phyloP scores from a whole-genome alignment of 2,888 invertebrate species.

The Brachycybe producta region DNA sequence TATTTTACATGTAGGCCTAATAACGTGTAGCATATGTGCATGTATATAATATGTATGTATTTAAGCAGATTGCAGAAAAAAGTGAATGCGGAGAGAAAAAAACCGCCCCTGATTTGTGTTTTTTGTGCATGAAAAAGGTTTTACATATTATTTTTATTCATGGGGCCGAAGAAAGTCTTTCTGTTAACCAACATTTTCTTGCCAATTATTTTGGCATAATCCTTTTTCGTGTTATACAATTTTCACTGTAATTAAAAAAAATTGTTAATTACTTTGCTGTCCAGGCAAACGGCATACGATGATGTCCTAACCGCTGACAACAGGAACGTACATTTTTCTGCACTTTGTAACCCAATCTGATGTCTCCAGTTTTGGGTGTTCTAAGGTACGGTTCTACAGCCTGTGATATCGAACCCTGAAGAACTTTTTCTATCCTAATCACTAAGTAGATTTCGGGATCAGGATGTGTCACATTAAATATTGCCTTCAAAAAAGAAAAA shows the following conservation, averaged over 20 bases:
- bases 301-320: slow-evolving; percentile 70
- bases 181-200: no score
- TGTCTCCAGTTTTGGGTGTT: slow-evolving; percentile 52
- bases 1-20: no score
- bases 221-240: no score
- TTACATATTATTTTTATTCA: no score
- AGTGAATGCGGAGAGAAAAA: no score
- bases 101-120: neutral
- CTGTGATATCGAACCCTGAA: slow-evolving; percentile 67
- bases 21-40: no score
- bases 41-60: no score
- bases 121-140: slow-evolving; percentile 3
- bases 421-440: slow-evolving; percentile 82
- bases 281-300: slow-evolving; percentile 97
- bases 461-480: slow-evolving; percentile 74
- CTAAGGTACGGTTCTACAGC: slow-evolving; percentile 76
- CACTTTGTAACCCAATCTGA: slow-evolving; percentile 61
- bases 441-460: slow-evolving; percentile 84
- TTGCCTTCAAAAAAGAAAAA: slow-evolving; percentile 46
- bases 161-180: no score
- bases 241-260: no score
- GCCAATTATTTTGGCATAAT: no score
- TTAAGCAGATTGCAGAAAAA: no score
- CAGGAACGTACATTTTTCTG: slow-evolving; percentile 65
- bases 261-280: slow-evolving; percentile 50